Evolutionary conservation across 2,888 invertebrate genomes (phyloP).

Genomic region (Melinaea menophilus): DNA sequence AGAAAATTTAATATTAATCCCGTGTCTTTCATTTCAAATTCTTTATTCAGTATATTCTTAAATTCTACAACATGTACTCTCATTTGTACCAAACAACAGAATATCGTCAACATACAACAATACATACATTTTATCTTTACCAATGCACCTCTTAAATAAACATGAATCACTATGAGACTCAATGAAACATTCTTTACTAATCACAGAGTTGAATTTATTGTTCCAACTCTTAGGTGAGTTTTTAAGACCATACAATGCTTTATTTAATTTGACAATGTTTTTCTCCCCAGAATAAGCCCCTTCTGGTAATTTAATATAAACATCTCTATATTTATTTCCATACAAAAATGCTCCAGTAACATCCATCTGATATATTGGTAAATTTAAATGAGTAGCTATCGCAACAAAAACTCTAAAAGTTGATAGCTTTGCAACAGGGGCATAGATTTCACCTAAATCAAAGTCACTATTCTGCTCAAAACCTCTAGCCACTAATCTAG

Average conservation of each 20-base stretch:
- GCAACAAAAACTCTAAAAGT: conserved; percentile 28
- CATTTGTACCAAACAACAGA: conserved; percentile 20
- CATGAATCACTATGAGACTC: conserved; percentile 29
- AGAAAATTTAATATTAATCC: conserved; percentile 21
- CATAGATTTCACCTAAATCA: conserved; percentile 20
- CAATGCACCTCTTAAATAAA: conserved; percentile 25
- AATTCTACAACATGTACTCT: conserved; percentile 8
- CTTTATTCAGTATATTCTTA: conserved; percentile 16
- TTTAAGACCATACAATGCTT: conserved; percentile 25
- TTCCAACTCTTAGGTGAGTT: conserved; percentile 17
- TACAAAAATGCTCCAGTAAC: conserved; percentile 29
- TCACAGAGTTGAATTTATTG: conserved; percentile 30
- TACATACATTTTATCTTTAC: conserved; percentile 23
- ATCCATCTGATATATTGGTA: conserved; percentile 28
- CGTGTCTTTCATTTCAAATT: conserved; percentile 21
- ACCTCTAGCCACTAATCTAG: too few species aligned
- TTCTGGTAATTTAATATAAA: conserved; percentile 28
- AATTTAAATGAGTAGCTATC: conserved; percentile 27
- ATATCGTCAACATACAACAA: conserved; percentile 32
- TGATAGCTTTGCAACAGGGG: conserved; percentile 30
- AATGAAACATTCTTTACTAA: conserved; percentile 28
- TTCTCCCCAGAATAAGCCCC: conserved; percentile 19
- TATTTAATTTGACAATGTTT: conserved; percentile 27
- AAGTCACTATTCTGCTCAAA: not conserved
- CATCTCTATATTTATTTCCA: conserved; percentile 24